Conservation (phyloP, 2,888 invertebrate genomes). For the Nymphalis polychloros region DNA sequence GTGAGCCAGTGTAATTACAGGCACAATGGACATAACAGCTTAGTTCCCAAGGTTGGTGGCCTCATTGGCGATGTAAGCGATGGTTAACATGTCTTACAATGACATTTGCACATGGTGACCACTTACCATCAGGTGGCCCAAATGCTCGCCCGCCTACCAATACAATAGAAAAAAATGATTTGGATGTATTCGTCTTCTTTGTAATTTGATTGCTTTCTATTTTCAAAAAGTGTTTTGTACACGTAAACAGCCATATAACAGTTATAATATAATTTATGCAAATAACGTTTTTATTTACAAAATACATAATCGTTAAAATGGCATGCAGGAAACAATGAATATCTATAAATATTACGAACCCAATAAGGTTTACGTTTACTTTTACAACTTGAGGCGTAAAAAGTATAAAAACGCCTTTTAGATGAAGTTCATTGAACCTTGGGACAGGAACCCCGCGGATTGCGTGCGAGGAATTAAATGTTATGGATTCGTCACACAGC, state of each 20-base stretch:
- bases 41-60: too few species aligned
- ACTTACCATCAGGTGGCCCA: too few species aligned
- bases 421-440: slow-evolving; percentile 44
- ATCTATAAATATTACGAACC: slow-evolving; percentile 34
- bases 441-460: slow-evolving; percentile 22
- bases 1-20: too few species aligned
- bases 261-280: background rate
- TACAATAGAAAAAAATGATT: too few species aligned
- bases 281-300: slow-evolving; percentile 6
- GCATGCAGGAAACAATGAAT: slow-evolving; percentile 37
- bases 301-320: slow-evolving; percentile 15
- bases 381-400: slow-evolving; percentile 51
- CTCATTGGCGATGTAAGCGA: too few species aligned
- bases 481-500: background rate
- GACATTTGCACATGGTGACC: too few species aligned
- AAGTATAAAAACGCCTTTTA: slow-evolving; percentile 43
- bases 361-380: slow-evolving; percentile 46
- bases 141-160: too few species aligned
- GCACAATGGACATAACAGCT: too few species aligned
- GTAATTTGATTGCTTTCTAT: too few species aligned
- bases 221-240: too few species aligned
- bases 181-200: too few species aligned
- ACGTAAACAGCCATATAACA: background rate
- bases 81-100: too few species aligned
- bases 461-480: background rate